Base-by-base conservation (phyloP, 2,797 vertebrate genomes). In the Melanotaenia nigrans region DNA sequence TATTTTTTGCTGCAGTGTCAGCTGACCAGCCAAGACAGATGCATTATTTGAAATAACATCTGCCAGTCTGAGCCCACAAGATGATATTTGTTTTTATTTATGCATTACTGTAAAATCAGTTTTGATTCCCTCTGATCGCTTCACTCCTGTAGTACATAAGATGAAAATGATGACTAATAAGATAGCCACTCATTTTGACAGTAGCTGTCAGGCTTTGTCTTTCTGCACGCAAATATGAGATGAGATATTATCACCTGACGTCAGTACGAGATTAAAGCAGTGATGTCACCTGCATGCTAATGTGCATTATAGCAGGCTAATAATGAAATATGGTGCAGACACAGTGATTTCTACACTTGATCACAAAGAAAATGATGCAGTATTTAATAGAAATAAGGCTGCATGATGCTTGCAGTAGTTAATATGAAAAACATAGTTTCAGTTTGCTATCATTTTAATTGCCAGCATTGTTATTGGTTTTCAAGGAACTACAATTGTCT, bases 181-280 rank as follows among this genome's bases (percentile, higher is more conserved):
- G 62, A 59, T 36, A 42, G 66, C 80, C 58, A 9, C 24, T 86
- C 71, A 65, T 38, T 55, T 24, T 75, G 73, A 79, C 68, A 40
- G 67, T 3, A 32, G 35, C 35, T 22, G 35, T 42, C 20, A 30
- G 62, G 51, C 49, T 77, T 65, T 68, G 49, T 47, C 12, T 61
- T 57, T 25, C 74, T 59, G 54, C 25, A 1, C 22, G 40, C 36
- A 20, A 68, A 64, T 55, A 30, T 65, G 58, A 82, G 59, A 14
- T 18, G 60, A 61, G 58, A 56, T 65, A 75, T 81, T 63, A 71
- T 85, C 56, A 33, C 36, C 38, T 35, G 61, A 57, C 13, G 35
- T 67, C 61, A 71, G 14, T 14, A 11, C 38, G 57, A 79, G 68
- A 82, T 79, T 24, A 73, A 79, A 78, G 73, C 61, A 51, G 56